Evolutionary conservation across 2,888 invertebrate genomes (phyloP).

Genomic region (Dexiosoma caninum): DNA sequence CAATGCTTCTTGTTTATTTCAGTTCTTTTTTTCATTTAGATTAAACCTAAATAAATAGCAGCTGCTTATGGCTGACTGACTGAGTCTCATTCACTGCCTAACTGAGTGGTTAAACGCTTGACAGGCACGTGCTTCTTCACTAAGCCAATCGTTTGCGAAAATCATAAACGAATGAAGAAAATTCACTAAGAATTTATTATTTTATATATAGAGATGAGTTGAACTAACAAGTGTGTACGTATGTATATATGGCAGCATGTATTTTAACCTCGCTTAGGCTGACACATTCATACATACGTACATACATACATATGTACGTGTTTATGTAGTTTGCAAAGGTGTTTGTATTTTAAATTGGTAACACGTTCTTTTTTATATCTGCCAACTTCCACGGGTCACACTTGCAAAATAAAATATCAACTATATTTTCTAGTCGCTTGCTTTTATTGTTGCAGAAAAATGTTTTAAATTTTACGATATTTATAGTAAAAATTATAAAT

Average conservation of each 20-base stretch:
- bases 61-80: conserved; percentile 12
- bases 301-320: background rate
- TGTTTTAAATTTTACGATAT: too few relatives aligned
- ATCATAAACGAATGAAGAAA: conserved; percentile 31
- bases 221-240: conserved; percentile 4
- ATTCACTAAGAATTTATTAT: conserved; percentile 47
- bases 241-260: background rate
- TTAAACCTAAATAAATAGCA: conserved; percentile 19
- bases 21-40: background rate
- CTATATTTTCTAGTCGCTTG: too few relatives aligned
- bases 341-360: too few relatives aligned
- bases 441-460: too few relatives aligned
- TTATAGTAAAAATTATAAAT: too few relatives aligned
- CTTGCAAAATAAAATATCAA: too few relatives aligned
- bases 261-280: too few relatives aligned
- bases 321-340: background rate
- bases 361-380: too few relatives aligned
- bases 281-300: background rate
- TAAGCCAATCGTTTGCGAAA: conserved; percentile 32
- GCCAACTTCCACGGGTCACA: too few relatives aligned
- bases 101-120: conserved; percentile 16
- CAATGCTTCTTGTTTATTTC: too few relatives aligned
- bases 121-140: conserved; percentile 43
- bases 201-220: conserved; percentile 5
- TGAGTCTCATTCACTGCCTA: conserved; percentile 1